Conservation (phyloP, 1,140 invertebrate genomes). For the Nomia melanderi region DNA sequence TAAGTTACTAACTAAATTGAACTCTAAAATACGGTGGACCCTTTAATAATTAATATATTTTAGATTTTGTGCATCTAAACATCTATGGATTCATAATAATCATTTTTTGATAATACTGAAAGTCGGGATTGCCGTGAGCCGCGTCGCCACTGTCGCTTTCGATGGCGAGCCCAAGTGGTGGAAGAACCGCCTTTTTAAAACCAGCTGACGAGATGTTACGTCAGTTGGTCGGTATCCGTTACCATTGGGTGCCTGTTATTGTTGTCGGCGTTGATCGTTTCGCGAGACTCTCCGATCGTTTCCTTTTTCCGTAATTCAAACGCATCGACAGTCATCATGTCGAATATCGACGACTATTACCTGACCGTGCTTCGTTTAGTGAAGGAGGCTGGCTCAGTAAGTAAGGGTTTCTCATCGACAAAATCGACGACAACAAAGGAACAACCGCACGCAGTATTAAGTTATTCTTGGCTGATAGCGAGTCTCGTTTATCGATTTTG, state of each 20-base stretch:
- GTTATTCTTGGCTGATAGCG: constrained; percentile 16
- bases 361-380: constrained; percentile 78
- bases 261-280: neutral
- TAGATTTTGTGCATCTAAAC: too few relatives aligned
- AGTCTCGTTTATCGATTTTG: constrained; percentile 33
- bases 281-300: neutral
- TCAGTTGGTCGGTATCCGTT: constrained; percentile 25
- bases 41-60: too few relatives aligned
- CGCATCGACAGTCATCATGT: constrained; percentile 31
- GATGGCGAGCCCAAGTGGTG: neutral
- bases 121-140: neutral
- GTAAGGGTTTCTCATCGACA: constrained; percentile 1
- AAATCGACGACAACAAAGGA: neutral
- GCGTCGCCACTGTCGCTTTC: constrained; percentile 31
- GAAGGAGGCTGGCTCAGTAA: constrained; percentile 79
- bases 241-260: constrained; percentile 7
- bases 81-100: too few relatives aligned
- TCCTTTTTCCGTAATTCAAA: neutral
- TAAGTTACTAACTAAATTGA: too few relatives aligned
- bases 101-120: too few relatives aligned
- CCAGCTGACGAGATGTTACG: constrained; percentile 39
- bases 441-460: neutral
- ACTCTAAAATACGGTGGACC: too few relatives aligned
- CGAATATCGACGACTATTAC: constrained; percentile 79
- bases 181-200: constrained; percentile 54